Conservation (phyloP, 2,113 vertebrate genomes). For the Brachypteracias leptosomus region DNA sequence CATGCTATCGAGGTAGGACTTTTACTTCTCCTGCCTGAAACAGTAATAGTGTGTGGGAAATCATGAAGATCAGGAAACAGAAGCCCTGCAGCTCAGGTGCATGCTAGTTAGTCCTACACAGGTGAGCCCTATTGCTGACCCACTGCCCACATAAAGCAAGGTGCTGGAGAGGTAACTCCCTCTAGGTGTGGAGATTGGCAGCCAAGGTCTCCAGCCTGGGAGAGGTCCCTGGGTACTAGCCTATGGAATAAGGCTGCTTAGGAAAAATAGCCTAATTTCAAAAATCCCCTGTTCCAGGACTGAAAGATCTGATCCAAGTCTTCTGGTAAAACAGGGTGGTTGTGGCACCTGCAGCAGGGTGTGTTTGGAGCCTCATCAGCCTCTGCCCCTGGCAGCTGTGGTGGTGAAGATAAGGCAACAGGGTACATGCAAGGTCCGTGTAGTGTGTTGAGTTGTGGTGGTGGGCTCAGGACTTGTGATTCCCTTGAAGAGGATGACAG, state of each 20-base stretch:
- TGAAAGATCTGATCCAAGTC: background rate
- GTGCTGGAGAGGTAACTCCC: background rate
- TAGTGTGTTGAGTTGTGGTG: background rate
- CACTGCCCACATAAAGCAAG: rapidly evolving
- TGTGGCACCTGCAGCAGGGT: background rate
- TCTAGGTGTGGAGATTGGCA: rapidly evolving
- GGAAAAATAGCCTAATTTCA: background rate
- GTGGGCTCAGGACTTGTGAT: background rate
- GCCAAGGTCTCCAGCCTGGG: background rate
- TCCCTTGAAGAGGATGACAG: background rate
- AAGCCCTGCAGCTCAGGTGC: background rate
- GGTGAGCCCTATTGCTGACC: background rate
- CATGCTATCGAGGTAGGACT: background rate
- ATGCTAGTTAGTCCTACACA: background rate
- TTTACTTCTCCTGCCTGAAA: background rate
- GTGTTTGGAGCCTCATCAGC: background rate
- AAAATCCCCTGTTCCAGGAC: background rate
- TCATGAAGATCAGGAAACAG: background rate
- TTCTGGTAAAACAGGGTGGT: background rate
- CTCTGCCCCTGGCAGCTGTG: background rate
- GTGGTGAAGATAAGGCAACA: background rate
- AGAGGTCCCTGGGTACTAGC: background rate
- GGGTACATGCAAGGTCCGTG: rapidly evolving
- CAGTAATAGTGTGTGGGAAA: background rate
- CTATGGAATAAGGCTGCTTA: background rate